These are phyloP conservation scores for Pedicia rivosa DNA, from an alignment of 2,888 invertebrate genomes.

Conservation along the genomic window DNA sequence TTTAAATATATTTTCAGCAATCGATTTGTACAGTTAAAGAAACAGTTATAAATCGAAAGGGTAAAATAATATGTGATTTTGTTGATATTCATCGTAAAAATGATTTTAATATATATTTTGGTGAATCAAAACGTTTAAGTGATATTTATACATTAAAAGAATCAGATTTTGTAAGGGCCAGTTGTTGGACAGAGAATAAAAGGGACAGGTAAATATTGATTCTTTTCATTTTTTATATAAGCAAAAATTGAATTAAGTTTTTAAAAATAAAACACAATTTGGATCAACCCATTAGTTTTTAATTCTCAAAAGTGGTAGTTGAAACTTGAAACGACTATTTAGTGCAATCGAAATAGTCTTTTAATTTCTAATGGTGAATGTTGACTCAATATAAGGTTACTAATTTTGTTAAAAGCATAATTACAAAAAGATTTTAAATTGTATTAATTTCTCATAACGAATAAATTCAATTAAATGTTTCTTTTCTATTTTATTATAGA, in stretches of 20 bases:
- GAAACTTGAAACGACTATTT: no score
- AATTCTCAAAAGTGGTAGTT: no score
- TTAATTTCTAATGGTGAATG: no score
- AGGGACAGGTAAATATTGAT: slow-evolving; percentile 21
- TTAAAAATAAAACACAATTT: background rate
- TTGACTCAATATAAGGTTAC: no score
- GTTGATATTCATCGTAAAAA: slow-evolving; percentile 52
- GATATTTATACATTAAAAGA: slow-evolving; percentile 42
- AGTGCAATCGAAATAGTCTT: no score
- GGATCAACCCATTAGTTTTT: background rate
- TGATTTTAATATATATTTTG: slow-evolving; percentile 42
- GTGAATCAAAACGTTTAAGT: slow-evolving; percentile 34
- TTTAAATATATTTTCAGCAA: slow-evolving; percentile 18
- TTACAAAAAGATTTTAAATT: no score
- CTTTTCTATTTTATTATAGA: slow-evolving; percentile 16
- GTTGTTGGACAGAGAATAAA: slow-evolving; percentile 35
- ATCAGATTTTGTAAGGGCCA: slow-evolving; percentile 57
- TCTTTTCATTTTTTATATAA: background rate
- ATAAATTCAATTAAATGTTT: background rate
- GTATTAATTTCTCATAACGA: slow-evolving; percentile 12
- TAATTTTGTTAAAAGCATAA: no score
- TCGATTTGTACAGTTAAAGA: slow-evolving; percentile 28
- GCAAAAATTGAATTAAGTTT: background rate
- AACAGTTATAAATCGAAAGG: slow-evolving; percentile 20
- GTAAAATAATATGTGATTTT: slow-evolving; percentile 36